phyloP scores from a whole-genome alignment of 2,888 invertebrate genomes.

The Bugulina stolonifera region DNA sequence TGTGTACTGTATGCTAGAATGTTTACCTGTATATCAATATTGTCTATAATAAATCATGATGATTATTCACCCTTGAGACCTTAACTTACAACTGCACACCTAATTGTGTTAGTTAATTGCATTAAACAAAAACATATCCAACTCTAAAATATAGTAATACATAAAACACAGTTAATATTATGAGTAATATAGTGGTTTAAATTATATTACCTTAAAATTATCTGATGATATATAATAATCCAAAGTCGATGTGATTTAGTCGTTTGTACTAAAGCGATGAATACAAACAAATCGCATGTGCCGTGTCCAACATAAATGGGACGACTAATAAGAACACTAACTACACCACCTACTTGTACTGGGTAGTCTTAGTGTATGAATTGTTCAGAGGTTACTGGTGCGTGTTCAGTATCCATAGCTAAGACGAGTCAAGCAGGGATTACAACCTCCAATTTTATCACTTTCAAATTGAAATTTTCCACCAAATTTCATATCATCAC shows the following conservation, averaged over 20 bases:
- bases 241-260: too few relatives aligned
- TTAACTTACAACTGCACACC: background rate
- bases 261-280: too few relatives aligned
- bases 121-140: constrained; percentile 5
- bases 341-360: constrained; percentile 20
- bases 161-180: too few relatives aligned
- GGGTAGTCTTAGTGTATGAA: constrained; percentile 13
- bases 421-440: background rate
- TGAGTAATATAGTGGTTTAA: too few relatives aligned
- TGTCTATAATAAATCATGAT: too few relatives aligned
- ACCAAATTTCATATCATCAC: background rate
- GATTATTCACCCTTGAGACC: too few relatives aligned
- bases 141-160: too few relatives aligned
- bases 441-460: background rate
- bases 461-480: background rate
- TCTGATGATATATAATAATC: too few relatives aligned
- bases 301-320: constrained; percentile 14
- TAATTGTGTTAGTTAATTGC: constrained; percentile 22
- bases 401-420: background rate
- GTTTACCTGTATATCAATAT: too few relatives aligned
- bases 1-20: too few relatives aligned
- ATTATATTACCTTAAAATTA: too few relatives aligned
- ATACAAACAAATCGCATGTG: too few relatives aligned
- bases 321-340: constrained; percentile 18
- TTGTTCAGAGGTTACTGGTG: constrained; percentile 18